Conservation (phyloP, 2,113 vertebrate genomes). For the Picathartes gymnocephalus region DNA sequence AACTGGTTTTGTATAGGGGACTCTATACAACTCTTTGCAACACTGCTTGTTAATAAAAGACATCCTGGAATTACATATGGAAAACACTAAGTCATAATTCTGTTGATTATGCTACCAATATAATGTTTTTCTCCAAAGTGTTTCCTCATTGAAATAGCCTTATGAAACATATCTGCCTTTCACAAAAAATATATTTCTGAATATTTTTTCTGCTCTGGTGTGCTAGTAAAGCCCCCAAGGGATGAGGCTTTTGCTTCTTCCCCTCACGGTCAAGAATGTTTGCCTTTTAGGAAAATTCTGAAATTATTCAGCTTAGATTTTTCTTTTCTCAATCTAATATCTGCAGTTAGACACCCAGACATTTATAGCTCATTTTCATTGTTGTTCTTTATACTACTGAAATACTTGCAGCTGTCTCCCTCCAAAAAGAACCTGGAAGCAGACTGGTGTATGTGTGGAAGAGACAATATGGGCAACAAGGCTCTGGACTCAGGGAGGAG, state of each 20-base stretch:
- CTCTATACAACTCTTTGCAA: neutral
- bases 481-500: neutral
- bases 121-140: neutral
- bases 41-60: neutral
- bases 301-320: neutral
- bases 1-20: neutral
- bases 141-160: neutral
- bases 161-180: neutral
- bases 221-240: neutral
- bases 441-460: neutral
- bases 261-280: neutral
- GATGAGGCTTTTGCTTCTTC: neutral
- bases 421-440: neutral
- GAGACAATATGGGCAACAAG: neutral
- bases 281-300: neutral
- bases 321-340: neutral
- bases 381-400: neutral
- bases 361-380: neutral
- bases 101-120: neutral
- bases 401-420: neutral
- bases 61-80: neutral
- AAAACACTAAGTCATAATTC: neutral
- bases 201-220: neutral
- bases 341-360: neutral
- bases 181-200: neutral